Evolutionary conservation across 2,888 invertebrate genomes (phyloP).

Genomic region (Apodemia mormo): DNA sequence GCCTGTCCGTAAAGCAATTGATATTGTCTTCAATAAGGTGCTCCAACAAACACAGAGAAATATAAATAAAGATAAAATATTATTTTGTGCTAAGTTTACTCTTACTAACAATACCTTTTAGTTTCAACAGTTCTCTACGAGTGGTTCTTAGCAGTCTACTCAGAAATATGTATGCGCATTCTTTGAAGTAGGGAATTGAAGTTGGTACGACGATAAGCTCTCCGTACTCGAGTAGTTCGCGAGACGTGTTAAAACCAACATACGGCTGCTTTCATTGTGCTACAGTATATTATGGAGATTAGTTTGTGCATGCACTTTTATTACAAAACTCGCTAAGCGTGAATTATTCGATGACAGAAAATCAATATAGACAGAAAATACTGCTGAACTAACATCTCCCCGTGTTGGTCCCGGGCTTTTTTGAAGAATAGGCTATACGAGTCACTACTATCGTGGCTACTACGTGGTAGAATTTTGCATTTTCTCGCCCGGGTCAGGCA

Average conservation of each 20-base stretch:
- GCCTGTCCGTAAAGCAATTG: too few species aligned
- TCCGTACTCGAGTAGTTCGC: neutral
- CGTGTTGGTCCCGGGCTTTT: too few species aligned
- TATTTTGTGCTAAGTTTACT: neutral
- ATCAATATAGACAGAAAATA: too few species aligned
- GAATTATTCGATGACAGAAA: too few species aligned
- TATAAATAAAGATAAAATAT: neutral
- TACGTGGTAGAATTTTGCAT: too few species aligned
- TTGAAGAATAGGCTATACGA: too few species aligned
- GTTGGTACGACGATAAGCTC: conserved; percentile 1
- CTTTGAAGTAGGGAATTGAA: conserved; percentile 10
- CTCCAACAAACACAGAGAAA: neutral
- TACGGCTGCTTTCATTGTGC: neutral
- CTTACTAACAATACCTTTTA: neutral
- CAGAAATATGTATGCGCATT: conserved; percentile 1
- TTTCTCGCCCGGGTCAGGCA: too few species aligned
- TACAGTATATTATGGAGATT: neutral
- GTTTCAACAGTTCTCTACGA: neutral
- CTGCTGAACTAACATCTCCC: too few species aligned
- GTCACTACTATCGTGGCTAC: too few species aligned
- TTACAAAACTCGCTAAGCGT: too few species aligned
- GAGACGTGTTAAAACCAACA: neutral
- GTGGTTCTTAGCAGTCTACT: conserved; percentile 11
- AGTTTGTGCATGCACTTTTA: neutral
- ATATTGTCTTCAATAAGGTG: too few species aligned